Evolutionary conservation across 2,888 invertebrate species (phyloP).

Genomic region (Heliconius sara): DNA sequence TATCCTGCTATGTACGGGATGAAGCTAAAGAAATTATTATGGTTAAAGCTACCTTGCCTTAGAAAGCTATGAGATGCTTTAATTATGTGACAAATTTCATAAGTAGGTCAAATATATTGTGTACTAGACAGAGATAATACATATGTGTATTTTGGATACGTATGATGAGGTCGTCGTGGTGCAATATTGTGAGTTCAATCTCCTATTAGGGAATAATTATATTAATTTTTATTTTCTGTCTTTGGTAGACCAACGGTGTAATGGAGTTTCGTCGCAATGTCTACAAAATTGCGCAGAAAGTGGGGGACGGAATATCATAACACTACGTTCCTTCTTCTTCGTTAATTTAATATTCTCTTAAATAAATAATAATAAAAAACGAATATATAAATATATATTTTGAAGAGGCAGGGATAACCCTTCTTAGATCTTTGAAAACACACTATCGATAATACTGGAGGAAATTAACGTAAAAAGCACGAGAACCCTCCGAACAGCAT

Average conservation of each 20-base stretch:
- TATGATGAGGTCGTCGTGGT: background rate
- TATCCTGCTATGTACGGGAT: too few species aligned
- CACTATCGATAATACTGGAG: too few species aligned
- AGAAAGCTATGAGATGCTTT: conserved; percentile 19
- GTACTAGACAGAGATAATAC: background rate
- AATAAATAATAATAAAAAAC: too few species aligned
- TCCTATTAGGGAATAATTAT: background rate
- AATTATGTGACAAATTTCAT: conserved; percentile 3
- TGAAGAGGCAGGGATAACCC: too few species aligned
- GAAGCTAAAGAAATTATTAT: too few species aligned
- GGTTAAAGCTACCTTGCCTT: background rate
- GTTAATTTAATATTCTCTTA: too few species aligned
- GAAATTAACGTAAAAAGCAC: too few species aligned
- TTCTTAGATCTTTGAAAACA: too few species aligned
- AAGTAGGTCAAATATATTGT: background rate
- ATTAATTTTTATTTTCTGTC: background rate
- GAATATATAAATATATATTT: too few species aligned
- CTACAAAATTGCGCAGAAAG: background rate
- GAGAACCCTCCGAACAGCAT: too few species aligned
- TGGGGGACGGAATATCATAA: background rate
- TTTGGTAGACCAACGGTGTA: background rate
- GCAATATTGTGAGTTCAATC: background rate
- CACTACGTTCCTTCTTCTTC: background rate
- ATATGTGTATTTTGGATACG: background rate
- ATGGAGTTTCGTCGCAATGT: too few species aligned